phyloP scores from a whole-genome alignment of 2,113 vertebrate genomes.

The Pomatostomus ruficeps region DNA sequence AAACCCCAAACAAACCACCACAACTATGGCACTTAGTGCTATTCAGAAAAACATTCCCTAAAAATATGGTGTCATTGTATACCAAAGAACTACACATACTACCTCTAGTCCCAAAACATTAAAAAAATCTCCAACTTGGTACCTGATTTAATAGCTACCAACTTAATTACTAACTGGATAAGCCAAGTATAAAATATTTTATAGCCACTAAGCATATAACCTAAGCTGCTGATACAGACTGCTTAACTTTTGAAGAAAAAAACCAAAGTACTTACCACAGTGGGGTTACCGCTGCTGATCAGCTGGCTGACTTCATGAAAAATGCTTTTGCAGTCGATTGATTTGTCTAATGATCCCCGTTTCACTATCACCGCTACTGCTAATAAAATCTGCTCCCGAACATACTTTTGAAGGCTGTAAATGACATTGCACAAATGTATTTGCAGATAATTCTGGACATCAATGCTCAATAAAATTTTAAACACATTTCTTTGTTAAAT shows the following conservation, averaged over 20 bases:
- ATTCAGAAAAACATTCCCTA: neutral
- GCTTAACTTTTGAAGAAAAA: neutral
- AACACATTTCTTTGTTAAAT: neutral
- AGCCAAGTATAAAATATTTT: neutral
- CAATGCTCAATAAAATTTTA: neutral
- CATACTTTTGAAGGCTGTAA: slow-evolving; percentile 94
- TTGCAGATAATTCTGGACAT: neutral
- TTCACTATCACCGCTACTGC: slow-evolving; percentile 98
- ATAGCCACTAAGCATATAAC: neutral
- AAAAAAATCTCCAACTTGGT: neutral
- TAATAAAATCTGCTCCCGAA: slow-evolving; percentile 96
- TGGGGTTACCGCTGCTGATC: slow-evolving; percentile 95
- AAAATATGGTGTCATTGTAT: neutral
- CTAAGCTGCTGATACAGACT: neutral
- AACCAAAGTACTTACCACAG: slow-evolving; percentile 80
- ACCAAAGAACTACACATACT: neutral
- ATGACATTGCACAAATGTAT: slow-evolving; percentile 30
- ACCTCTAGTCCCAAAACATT: neutral
- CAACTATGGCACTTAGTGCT: neutral
- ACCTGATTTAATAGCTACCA: neutral
- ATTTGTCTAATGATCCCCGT: slow-evolving; percentile 94
- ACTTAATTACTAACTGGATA: neutral
- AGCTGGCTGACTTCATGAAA: slow-evolving; percentile 96
- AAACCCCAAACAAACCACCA: neutral
- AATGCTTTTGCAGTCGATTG: slow-evolving; percentile 95